Evolutionary conservation across 2,888 invertebrate genomes (phyloP).

Genomic region (Pharmacophagus antenor): DNA sequence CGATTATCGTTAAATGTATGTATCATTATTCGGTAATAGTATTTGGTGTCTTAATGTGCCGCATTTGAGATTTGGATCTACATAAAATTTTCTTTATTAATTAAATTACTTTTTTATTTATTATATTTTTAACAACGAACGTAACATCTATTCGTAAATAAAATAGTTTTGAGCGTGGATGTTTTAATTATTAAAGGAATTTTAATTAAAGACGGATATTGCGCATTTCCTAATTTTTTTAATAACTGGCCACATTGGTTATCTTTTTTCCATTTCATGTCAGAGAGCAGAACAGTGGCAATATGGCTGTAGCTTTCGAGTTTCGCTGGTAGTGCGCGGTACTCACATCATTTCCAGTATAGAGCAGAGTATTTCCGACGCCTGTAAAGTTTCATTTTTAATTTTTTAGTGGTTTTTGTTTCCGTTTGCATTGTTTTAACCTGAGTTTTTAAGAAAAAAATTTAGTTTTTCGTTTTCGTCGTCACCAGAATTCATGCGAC

Average conservation of each 20-base stretch:
- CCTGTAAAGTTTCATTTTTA: conserved; percentile 71
- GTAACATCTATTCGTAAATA: too few species aligned
- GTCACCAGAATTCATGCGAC: conserved; percentile 79
- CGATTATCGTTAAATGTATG: too few species aligned
- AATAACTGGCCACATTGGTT: conserved; percentile 41
- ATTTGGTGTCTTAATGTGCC: too few species aligned
- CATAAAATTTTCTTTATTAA: too few species aligned
- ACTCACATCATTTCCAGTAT: conserved; percentile 69
- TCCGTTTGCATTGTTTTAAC: conserved; percentile 66
- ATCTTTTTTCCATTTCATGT: conserved; percentile 38
- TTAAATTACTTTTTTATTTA: not conserved
- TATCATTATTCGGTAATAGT: too few species aligned
- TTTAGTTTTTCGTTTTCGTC: conserved; percentile 69
- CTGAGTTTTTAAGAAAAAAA: conserved; percentile 61
- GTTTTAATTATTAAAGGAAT: not conserved
- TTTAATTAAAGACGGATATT: conserved; percentile 37
- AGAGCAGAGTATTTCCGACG: conserved; percentile 71
- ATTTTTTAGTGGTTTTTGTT: conserved; percentile 68
- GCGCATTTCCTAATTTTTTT: conserved; percentile 35
- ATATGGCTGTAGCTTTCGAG: conserved; percentile 79
- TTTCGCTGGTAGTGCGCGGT: conserved; percentile 77
- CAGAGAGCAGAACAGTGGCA: conserved; percentile 56
- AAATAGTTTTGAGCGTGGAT: too few species aligned
- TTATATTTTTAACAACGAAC: not conserved
- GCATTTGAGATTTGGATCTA: too few species aligned